Base-by-base conservation (phyloP, 2,113 vertebrate genomes). In the Butorides virescens region DNA sequence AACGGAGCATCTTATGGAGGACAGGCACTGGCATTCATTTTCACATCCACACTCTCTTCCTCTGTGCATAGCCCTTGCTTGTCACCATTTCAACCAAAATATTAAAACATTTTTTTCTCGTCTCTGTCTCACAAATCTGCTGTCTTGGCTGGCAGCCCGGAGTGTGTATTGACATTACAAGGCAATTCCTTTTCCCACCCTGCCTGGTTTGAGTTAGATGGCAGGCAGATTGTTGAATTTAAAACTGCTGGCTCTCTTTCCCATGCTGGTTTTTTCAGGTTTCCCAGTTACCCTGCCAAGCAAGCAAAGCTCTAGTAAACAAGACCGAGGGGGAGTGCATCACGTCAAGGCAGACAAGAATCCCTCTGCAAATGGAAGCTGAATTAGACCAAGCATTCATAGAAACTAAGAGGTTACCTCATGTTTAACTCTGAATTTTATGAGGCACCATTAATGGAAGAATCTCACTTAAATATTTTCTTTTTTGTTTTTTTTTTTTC, bases 401-500 rank as follows among this genome's bases (percentile, higher is more conserved):
- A 36, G 47, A 49, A 93, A 86, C 49, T 62, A 81, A 65, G 52
- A 88, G 8, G 6, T 71, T 82, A 42, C n/a, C 30, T 42, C 36
- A 44, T 26, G n/a, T 36, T 84, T 34, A 78, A 13, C 18, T 89
- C 49, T 66, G 62, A 68, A 81, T 76, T 42, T 47, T 37, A 86
- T 55, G 30, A 70, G 32, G 39, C 29, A 65, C 63, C 6, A 68
- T 13, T 72, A 27, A 53, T 94, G 73, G 13, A 52, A 83, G 62
- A 58, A 61, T 9, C 11, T 76, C n/a, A 21, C 19, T 61, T 39
- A 81, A 76, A 29, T 42, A 50, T 59, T 46, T 81, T 62, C 7
- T 15, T 4, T 16, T 10, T 22, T 11, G n/a, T n/a, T n/a, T 27
- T 9, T 44, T 29, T 15, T 2, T 3, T 2, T 3, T 2, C 6